These are phyloP conservation scores for Heterodera schachtii DNA, from an alignment of 1,140 invertebrate genomes.

Conservation along the genomic window DNA sequence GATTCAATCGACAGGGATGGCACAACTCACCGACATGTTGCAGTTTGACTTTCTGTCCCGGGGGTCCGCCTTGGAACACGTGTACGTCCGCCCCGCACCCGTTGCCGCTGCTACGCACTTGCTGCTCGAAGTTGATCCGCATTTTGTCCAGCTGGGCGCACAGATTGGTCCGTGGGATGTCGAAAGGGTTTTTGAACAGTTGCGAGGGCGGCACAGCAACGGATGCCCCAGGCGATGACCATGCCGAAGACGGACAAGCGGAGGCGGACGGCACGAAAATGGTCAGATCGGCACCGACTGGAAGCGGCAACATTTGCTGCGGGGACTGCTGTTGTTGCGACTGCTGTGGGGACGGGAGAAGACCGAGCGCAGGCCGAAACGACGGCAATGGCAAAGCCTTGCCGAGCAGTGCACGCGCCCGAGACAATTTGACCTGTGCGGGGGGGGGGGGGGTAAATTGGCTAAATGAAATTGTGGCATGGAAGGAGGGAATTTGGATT, in stretches of 20 bases:
- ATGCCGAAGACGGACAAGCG: background rate
- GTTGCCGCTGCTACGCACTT: conserved; percentile 74
- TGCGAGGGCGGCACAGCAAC: conserved; percentile 41
- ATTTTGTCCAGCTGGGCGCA: conserved; percentile 90
- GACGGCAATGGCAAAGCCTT: conserved; percentile 16
- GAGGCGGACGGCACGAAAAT: conserved; percentile 12
- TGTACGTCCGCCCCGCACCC: conserved; percentile 68
- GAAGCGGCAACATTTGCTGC: no score
- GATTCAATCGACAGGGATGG: background rate
- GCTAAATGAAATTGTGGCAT: no score
- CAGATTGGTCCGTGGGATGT: conserved; percentile 83
- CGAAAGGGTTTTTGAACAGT: conserved; percentile 92
- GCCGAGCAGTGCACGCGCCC: conserved; percentile 20
- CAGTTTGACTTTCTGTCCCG: conserved; percentile 69
- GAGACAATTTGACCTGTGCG: conserved; percentile 29
- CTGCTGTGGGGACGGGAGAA: background rate
- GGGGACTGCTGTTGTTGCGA: conserved; percentile 17
- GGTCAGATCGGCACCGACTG: background rate
- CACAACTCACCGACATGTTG: conserved; percentile 75
- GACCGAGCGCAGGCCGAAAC: conserved; percentile 24
- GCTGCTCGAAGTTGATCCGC: conserved; percentile 89
- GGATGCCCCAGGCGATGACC: background rate
- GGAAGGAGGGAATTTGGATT: background rate
- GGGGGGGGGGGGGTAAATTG: background rate
- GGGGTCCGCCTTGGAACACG: conserved; percentile 58